A percentile compares a stretch with the other conserved stretches of the same genome.
Conservation (phyloP, 1,140 invertebrate species). For the Hylaeus volcanicus region DNA sequence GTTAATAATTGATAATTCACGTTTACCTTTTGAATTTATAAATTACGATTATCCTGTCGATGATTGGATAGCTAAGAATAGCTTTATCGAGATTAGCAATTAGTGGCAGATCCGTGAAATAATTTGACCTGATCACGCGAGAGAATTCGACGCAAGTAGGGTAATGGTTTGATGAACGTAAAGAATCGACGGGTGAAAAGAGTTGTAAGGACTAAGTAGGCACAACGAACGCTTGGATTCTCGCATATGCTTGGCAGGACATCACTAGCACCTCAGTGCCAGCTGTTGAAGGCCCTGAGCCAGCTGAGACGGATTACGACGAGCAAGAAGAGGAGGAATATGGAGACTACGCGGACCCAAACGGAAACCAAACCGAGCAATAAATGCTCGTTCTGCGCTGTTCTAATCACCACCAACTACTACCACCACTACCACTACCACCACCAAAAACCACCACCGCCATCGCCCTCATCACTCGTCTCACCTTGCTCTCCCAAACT, state of each 20-base stretch:
- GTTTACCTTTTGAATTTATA: too few relatives aligned
- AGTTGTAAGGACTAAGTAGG: constrained; percentile 8
- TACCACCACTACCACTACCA: constrained; percentile 47
- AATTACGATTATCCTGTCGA: too few relatives aligned
- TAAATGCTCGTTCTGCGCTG: constrained; percentile 74
- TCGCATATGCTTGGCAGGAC: constrained; percentile 74
- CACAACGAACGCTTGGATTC: constrained; percentile 62
- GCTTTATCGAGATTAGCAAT: too few relatives aligned
- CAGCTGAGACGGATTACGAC: constrained; percentile 79
- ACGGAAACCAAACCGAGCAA: constrained; percentile 78
- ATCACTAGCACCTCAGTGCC: constrained; percentile 73
- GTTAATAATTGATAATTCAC: too few relatives aligned
- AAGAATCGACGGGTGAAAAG: neutral
- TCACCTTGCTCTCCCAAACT: constrained; percentile 67
- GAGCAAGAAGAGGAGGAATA: constrained; percentile 76
- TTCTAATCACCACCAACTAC: constrained; percentile 70
- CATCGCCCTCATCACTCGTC: constrained; percentile 59
- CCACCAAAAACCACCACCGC: constrained; percentile 49
- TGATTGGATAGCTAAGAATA: too few relatives aligned
- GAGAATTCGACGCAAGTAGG: too few relatives aligned
- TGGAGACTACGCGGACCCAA: constrained; percentile 76
- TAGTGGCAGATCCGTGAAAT: too few relatives aligned
- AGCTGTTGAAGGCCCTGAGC: constrained; percentile 76
- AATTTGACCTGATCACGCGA: too few relatives aligned
- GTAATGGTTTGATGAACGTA: neutral